Conservation (phyloP, 2,797 vertebrate genomes). For the Chaenodraco wilsoni region DNA sequence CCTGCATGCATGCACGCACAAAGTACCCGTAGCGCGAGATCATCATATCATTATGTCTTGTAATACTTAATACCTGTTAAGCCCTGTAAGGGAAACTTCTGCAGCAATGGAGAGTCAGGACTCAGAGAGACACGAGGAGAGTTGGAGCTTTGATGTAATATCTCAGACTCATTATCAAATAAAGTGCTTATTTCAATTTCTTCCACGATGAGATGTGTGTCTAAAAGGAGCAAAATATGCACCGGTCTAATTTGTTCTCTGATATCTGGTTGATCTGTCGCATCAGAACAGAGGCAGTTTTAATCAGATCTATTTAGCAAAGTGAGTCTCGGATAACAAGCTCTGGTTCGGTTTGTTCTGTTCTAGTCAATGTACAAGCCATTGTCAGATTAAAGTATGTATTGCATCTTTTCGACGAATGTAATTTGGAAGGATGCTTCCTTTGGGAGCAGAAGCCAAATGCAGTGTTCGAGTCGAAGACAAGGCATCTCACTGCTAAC, state of each 20-base stretch:
- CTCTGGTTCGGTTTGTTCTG: constrained; percentile 7
- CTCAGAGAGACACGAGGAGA: too few species aligned
- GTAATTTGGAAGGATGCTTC: constrained; percentile 57
- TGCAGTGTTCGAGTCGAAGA: constrained; percentile 45
- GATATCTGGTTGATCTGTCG: constrained; percentile 24
- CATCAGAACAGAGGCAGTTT: constrained; percentile 19
- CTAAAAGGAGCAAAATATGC: constrained; percentile 34
- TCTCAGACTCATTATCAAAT: constrained; percentile 44
- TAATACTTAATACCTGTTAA: too few species aligned
- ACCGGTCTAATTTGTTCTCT: constrained; percentile 30
- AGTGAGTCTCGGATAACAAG: constrained; percentile 40
- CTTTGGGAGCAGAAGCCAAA: constrained; percentile 54
- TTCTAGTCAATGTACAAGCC: constrained; percentile 19
- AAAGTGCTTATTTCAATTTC: constrained; percentile 36
- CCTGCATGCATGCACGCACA: too few species aligned
- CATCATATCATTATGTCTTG: too few species aligned
- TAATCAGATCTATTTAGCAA: constrained; percentile 52
- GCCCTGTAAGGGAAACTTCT: too few species aligned
- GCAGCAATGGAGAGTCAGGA: too few species aligned
- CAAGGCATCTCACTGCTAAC: constrained; percentile 34
- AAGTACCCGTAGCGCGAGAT: too few species aligned
- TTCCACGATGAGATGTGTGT: constrained; percentile 14
- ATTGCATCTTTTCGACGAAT: constrained; percentile 31
- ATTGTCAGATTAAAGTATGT: constrained; percentile 50
- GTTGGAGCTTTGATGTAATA: constrained; percentile 26